Base-by-base conservation (phyloP, 2,113 vertebrate genomes). In the Mus musculus region DNA sequence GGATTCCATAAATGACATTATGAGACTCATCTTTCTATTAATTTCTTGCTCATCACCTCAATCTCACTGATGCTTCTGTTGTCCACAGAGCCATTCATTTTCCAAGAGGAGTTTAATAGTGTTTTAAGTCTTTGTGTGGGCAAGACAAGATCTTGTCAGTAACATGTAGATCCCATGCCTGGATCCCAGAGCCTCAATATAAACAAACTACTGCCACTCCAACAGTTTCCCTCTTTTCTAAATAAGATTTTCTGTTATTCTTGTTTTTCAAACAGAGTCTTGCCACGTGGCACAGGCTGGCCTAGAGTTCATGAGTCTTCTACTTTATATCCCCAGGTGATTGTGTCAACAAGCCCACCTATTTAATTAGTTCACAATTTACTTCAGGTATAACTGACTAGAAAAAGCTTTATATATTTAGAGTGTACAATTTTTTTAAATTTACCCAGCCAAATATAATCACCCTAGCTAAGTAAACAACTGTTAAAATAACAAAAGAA, bases 31-130 rank as follows among this genome's bases (percentile, higher is more conserved):
- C 26, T 24, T 92, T 61, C 7, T 7, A 56, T 56, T 67, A 14
- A 59, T 96, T 36, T 93, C 72, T 86, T 12, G 14, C 8, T 80
- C 24, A 87, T 24, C 33, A 89, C 42, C 67, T 82, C 61, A 94
- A 7, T 72, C 49, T 76, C 24, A 89, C 42, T 80, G 71, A 88
- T 16, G 78, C 46, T 36, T 90, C 76, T 92, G 61, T 30, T 89
- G 92, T 91, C 71, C 30, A 49, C 54, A 14, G n/a, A 22, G 36
- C 39, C 96, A 61, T 42, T 87, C 54, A 26, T 52, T 28, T 63
- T 94, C 69, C 69, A 91, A 88, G 30, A 94, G 30, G 80, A 73
- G 88, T 86, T 95, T 90, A 85, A 76, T 91, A 73, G 19, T 76
- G 26, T 67, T 91, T 85, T 91, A 93, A 52, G 1, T 93, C 36